Conservation (phyloP, 2,888 invertebrate species). For the Ceraclea dissimilis region DNA sequence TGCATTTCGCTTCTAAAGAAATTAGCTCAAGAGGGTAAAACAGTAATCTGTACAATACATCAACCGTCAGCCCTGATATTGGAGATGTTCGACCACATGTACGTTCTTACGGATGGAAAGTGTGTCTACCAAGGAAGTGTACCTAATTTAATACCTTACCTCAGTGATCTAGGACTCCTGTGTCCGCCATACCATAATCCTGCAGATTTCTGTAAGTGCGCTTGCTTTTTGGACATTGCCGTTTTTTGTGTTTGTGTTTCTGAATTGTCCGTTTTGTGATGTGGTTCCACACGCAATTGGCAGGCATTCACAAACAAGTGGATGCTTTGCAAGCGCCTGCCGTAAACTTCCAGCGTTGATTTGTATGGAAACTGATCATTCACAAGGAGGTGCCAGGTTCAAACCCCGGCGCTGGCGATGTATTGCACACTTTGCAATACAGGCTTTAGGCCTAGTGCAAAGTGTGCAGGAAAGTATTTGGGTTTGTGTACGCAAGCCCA, state of each 20-base stretch:
- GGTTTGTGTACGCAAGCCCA: too few relatives aligned
- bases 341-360: too few relatives aligned
- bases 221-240: slow-evolving; percentile 5
- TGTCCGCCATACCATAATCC: slow-evolving; percentile 90
- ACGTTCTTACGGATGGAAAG: slow-evolving; percentile 71
- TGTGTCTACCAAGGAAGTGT: slow-evolving; percentile 78
- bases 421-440: too few relatives aligned
- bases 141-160: slow-evolving; percentile 66
- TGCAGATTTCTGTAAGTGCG: slow-evolving; percentile 79
- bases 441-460: too few relatives aligned
- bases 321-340: too few relatives aligned
- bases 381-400: too few relatives aligned
- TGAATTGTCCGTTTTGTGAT: too few relatives aligned
- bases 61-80: slow-evolving; percentile 84
- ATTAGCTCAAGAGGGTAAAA: slow-evolving; percentile 75
- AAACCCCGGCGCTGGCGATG: too few relatives aligned
- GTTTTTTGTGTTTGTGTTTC: not conserved
- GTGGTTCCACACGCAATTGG: too few relatives aligned
- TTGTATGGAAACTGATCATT: too few relatives aligned
- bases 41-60: slow-evolving; percentile 83
- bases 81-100: slow-evolving; percentile 83
- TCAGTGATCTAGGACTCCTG: slow-evolving; percentile 58
- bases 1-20: slow-evolving; percentile 72
- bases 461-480: too few relatives aligned
- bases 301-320: too few relatives aligned